Evolutionary conservation across 1,140 invertebrate species (phyloP), one percentile per base, ranked within the genome.

Genomic region (Neodiprion pinetum): DNA sequence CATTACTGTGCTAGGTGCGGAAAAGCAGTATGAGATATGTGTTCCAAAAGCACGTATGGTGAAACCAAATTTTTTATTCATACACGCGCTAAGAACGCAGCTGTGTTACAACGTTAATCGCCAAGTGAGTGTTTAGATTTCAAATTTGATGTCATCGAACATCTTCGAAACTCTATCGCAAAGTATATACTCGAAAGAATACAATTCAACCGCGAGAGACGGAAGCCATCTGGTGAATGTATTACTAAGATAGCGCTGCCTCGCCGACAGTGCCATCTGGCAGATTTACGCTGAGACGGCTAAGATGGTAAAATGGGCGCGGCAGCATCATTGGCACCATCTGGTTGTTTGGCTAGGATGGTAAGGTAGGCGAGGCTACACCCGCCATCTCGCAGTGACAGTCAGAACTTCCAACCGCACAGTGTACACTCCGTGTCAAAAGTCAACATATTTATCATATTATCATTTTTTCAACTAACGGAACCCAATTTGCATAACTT

Each of bases 221-320:
- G 12, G 9, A 71, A 73, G 69, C 48, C 67, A 73, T 47, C n/a
- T 71, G 28, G 73, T 49, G 21, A 71, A 76, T 49, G 48, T 69
- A 21, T 17, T 17, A 17, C 17, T 50, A 61, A 61, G 53, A n/a
- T 11, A 8, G 11, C n/a, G 53, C n/a, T 4, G 53, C 11, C 2
- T 0, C n/a, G n/a, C n/a, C n/a, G n/a, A n/a, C 1, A 61, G 8
- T n/a, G 53, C 53, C n/a, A 61, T 40, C 28, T 4, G 28, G 5
- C 28, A 21, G 28, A 40, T 5, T 4, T 3, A 40, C 28, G 28
- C 28, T 40, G 17, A 21, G 17, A 21, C 17, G 17, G 17, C 28
- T 2, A 5, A 40, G 28, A 40, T 40, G 5, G 28, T 40, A 40
- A 40, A 40, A 5, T 40, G 5, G 28, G 28, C 28, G 28, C 17